Conservation (phyloP, 1,140 invertebrate species). For the Apis laboriosa region DNA sequence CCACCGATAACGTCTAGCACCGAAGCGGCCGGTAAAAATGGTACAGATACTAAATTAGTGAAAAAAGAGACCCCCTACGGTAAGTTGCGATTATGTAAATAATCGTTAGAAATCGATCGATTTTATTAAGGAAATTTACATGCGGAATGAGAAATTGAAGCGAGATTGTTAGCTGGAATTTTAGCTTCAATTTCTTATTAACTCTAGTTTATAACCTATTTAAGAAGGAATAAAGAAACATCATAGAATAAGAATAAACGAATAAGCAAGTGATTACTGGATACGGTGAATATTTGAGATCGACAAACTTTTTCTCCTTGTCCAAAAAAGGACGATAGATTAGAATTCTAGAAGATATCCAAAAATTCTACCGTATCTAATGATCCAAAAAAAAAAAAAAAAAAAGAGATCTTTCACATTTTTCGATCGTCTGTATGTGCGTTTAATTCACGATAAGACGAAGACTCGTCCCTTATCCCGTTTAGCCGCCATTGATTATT, state of each 20-base stretch:
- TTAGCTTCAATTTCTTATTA: too few species aligned
- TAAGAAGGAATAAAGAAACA: not conserved
- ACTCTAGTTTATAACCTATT: not conserved
- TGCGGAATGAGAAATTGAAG: not conserved
- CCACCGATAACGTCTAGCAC: slow-evolving; percentile 79
- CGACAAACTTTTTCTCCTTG: too few species aligned
- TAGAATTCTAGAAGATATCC: not conserved
- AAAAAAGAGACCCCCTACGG: slow-evolving; percentile 94
- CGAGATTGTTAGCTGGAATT: too few species aligned
- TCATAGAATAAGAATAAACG: too few species aligned
- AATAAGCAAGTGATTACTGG: not conserved
- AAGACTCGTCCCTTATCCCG: slow-evolving; percentile 32
- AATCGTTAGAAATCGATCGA: not conserved
- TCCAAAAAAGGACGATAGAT: not conserved
- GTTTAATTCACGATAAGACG: slow-evolving; percentile 48
- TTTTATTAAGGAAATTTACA: not conserved
- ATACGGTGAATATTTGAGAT: not conserved
- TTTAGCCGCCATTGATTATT: slow-evolving; percentile 53
- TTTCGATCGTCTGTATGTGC: slow-evolving; percentile 2
- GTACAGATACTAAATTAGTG: slow-evolving; percentile 87
- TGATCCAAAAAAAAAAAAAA: not conserved
- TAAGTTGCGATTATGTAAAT: slow-evolving; percentile 79
- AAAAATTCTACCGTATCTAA: slow-evolving; percentile 31
- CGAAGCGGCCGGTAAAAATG: slow-evolving; percentile 78
- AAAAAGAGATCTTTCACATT: not conserved